Conservation (phyloP, 2,888 invertebrate genomes). For the Mythimna albipuncta region DNA sequence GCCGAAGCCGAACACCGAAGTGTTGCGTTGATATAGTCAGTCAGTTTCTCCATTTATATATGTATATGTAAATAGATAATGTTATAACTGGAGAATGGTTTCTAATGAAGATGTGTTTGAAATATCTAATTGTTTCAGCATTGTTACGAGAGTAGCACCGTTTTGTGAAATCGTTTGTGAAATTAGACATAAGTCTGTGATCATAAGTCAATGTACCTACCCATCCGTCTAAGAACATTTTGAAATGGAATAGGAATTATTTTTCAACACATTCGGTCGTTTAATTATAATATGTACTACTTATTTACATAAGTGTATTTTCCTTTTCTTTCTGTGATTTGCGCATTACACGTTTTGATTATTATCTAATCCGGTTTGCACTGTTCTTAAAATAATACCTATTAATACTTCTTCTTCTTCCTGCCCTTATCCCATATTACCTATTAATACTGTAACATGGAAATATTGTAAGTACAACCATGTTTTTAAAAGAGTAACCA, state of each 20-base stretch:
- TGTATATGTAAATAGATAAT: constrained; percentile 6
- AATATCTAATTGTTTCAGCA: constrained; percentile 45
- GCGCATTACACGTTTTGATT: too few relatives aligned
- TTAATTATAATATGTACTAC: background rate
- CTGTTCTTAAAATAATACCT: too few relatives aligned
- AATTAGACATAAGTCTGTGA: constrained; percentile 18
- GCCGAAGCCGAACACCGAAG: too few relatives aligned
- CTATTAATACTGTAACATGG: too few relatives aligned
- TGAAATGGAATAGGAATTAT: background rate
- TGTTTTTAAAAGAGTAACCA: too few relatives aligned
- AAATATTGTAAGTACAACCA: too few relatives aligned
- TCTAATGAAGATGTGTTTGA: constrained; percentile 46
- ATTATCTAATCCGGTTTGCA: too few relatives aligned
- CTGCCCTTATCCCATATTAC: too few relatives aligned
- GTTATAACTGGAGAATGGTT: constrained; percentile 32
- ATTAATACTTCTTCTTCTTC: too few relatives aligned
- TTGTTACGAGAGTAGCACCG: constrained; percentile 23
- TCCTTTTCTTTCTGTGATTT: too few relatives aligned
- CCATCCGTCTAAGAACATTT: background rate
- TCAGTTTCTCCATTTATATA: too few relatives aligned
- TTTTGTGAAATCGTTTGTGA: constrained; percentile 44
- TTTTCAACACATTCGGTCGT: background rate
- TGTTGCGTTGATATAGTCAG: too few relatives aligned
- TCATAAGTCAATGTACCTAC: background rate
- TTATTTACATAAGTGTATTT: background rate